Evolutionary conservation across 2,888 invertebrate species (phyloP).

Genomic region (Papilio demoleus): DNA sequence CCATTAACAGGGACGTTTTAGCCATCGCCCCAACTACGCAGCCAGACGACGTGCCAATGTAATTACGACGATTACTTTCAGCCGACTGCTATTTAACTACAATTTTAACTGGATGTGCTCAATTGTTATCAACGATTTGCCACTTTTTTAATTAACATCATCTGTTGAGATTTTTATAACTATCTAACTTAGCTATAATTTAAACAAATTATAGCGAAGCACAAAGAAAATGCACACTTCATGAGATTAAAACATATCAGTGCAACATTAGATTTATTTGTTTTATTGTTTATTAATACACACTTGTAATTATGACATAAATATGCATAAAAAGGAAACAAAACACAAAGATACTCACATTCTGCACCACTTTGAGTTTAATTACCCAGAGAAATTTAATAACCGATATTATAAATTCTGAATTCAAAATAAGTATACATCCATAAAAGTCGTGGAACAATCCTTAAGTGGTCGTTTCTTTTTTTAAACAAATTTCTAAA

Average conservation of each 20-base stretch:
- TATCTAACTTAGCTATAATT: not conserved
- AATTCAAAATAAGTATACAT: not conserved
- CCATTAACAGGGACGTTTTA: slow-evolving; percentile 32
- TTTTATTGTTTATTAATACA: too few relatives aligned
- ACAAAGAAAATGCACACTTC: too few relatives aligned
- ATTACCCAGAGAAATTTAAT: too few relatives aligned
- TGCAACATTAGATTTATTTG: too few relatives aligned
- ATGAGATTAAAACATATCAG: too few relatives aligned
- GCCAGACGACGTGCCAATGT: slow-evolving; percentile 33
- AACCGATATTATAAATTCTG: not conserved
- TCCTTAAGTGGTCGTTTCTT: slow-evolving; percentile 18
- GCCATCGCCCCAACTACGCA: slow-evolving; percentile 32
- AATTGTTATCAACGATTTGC: slow-evolving; percentile 21
- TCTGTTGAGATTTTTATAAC: not conserved
- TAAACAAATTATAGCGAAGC: not conserved
- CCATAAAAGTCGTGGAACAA: slow-evolving; percentile 2
- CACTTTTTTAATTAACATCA: not conserved
- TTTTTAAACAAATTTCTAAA: slow-evolving; percentile 21
- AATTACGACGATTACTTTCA: slow-evolving; percentile 30
- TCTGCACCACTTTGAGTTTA: too few relatives aligned
- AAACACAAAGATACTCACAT: too few relatives aligned
- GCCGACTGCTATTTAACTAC: slow-evolving; percentile 16
- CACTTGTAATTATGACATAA: too few relatives aligned
- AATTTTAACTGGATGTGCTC: slow-evolving; percentile 25
- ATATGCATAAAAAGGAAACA: too few relatives aligned